Evolutionary conservation across 2,888 invertebrate genomes (phyloP).

Genomic region (Agrotis ipsilon): DNA sequence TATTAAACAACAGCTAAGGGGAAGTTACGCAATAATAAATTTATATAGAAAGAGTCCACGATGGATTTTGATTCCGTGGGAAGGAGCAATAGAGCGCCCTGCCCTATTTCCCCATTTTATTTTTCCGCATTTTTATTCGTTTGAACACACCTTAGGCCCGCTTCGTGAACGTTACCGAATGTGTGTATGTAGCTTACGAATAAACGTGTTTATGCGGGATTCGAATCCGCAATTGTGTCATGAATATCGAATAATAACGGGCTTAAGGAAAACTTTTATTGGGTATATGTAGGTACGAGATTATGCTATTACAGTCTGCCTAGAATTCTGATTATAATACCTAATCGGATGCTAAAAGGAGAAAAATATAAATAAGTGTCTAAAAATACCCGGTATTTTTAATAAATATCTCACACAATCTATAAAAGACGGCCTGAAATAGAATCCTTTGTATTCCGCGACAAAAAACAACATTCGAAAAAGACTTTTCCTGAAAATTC

Average conservation of each 20-base stretch:
- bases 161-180: slow-evolving; percentile 37
- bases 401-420: slow-evolving; percentile 4
- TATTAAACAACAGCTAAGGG: slow-evolving; percentile 55
- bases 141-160: slow-evolving; percentile 51
- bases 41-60: slow-evolving; percentile 48
- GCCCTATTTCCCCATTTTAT: slow-evolving; percentile 56
- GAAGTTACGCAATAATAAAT: slow-evolving; percentile 54
- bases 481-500: background rate
- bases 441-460: background rate
- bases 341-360: background rate
- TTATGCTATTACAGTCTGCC: background rate
- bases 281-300: slow-evolving; percentile 10
- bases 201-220: slow-evolving; percentile 51
- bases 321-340: background rate
- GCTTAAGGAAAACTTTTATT: slow-evolving; percentile 26
- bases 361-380: background rate
- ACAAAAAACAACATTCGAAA: background rate
- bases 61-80: slow-evolving; percentile 61
- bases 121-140: slow-evolving; percentile 56
- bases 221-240: slow-evolving; percentile 42
- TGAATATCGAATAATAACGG: slow-evolving; percentile 47
- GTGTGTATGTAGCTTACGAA: slow-evolving; percentile 46
- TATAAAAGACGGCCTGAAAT: slow-evolving; percentile 7
- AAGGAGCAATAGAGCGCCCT: slow-evolving; percentile 52
- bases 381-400: slow-evolving; percentile 9